A percentile compares a stretch with the other conserved stretches of the same genome.
These are phyloP conservation scores for Ophion ventricosus DNA, from an alignment of 2,888 invertebrate genomes.

Conservation along the genomic window DNA sequence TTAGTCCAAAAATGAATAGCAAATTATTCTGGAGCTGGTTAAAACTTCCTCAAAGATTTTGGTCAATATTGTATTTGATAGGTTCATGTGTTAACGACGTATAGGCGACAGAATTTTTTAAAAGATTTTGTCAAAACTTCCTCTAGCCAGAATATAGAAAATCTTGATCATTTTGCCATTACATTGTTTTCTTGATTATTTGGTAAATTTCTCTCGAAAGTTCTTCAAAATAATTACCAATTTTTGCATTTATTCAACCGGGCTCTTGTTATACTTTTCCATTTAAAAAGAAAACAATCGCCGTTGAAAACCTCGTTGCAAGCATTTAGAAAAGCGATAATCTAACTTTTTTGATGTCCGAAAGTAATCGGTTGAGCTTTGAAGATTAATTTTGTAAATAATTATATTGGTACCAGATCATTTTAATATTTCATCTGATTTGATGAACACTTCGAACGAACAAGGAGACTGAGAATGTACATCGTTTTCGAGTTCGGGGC, in stretches of 20 bases:
- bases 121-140: neutral
- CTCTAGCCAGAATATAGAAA: neutral
- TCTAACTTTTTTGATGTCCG: no score
- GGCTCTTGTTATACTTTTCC: no score
- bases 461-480: conserved; percentile 8
- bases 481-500: conserved; percentile 33
- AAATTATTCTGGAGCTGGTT: no score
- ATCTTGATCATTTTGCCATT: neutral
- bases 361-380: no score
- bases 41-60: no score
- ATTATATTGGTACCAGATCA: neutral
- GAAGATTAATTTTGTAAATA: neutral
- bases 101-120: neutral
- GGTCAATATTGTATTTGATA: no score
- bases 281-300: no score
- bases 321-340: neutral
- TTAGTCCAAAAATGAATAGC: no score
- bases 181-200: neutral
- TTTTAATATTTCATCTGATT: neutral
- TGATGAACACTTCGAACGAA: neutral
- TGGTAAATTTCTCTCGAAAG: neutral
- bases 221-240: neutral
- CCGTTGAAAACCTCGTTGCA: neutral
- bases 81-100: no score
- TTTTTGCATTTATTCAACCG: no score